These are phyloP conservation scores for Drosophila cognata DNA, from an alignment of 2,888 invertebrate genomes.

Conservation along the genomic window DNA sequence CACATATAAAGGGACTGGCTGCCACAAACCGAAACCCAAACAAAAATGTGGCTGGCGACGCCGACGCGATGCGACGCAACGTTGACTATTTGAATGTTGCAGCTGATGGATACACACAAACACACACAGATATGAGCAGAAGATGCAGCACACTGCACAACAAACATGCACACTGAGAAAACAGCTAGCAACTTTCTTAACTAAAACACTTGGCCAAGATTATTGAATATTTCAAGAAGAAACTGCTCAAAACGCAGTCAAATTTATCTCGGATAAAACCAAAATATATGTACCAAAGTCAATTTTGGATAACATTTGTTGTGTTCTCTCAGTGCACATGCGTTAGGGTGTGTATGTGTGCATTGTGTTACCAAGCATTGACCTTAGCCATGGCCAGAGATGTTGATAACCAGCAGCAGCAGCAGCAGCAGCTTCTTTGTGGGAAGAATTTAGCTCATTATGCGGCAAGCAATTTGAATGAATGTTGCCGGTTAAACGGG, in stretches of 20 bases:
- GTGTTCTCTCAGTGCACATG: conserved; percentile 8
- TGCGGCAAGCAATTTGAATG: conserved; percentile 40
- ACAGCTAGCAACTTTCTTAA: not conserved
- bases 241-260: not conserved
- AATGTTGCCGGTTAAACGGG: conserved; percentile 33
- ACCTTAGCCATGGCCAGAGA: conserved; percentile 66
- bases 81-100: conserved; percentile 77
- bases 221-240: not conserved
- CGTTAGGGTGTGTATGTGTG: not conserved
- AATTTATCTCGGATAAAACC: not conserved
- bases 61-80: conserved; percentile 34
- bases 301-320: not conserved
- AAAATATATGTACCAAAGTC: not conserved
- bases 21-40: conserved; percentile 42
- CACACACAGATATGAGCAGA: conserved; percentile 28
- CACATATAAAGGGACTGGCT: conserved; percentile 14
- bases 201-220: not conserved
- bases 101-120: conserved; percentile 75
- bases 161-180: not conserved
- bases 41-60: conserved; percentile 56
- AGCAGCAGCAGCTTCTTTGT: conserved; percentile 16
- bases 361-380: conserved; percentile 57
- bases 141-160: conserved; percentile 32
- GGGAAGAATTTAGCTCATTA: conserved; percentile 41
- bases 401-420: conserved; percentile 32